Evolutionary conservation across 2,113 vertebrate genomes (phyloP).

Genomic region (Pseudorhombus dupliciocellatus): DNA sequence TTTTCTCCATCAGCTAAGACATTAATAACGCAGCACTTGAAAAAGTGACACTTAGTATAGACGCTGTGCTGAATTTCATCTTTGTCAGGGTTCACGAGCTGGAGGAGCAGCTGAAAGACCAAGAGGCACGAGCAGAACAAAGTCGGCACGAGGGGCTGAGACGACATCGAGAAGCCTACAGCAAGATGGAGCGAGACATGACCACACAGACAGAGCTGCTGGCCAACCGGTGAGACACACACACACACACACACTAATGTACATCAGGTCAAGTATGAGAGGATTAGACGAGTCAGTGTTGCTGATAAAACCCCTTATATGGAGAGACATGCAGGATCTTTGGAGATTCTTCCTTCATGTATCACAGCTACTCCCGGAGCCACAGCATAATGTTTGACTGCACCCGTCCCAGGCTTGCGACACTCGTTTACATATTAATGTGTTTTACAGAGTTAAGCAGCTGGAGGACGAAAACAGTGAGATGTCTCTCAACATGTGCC

Average conservation of each 20-base stretch:
- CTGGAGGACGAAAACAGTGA: slow-evolving; percentile 93
- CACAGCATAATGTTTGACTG: too few species aligned
- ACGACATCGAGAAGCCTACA: slow-evolving; percentile 88
- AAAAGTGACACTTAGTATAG: too few species aligned
- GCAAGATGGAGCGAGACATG: slow-evolving; percentile 91
- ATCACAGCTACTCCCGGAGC: too few species aligned
- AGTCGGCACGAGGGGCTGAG: slow-evolving; percentile 85
- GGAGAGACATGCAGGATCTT: too few species aligned
- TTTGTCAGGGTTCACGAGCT: slow-evolving; percentile 89
- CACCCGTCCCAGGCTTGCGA: too few species aligned
- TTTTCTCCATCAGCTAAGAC: too few species aligned
- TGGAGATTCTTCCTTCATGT: background rate
- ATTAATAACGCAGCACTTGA: too few species aligned
- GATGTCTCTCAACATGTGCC: slow-evolving; percentile 81
- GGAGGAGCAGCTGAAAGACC: slow-evolving; percentile 96
- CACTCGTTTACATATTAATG: background rate
- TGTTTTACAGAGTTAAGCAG: slow-evolving; percentile 84
- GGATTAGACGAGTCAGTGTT: too few species aligned
- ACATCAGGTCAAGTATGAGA: background rate
- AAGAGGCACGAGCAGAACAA: slow-evolving; percentile 90
- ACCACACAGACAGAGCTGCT: slow-evolving; percentile 90
- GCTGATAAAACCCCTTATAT: too few species aligned
- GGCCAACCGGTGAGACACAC: slow-evolving; percentile 83
- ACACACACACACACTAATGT: background rate
- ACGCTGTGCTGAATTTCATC: background rate